Evolutionary conservation across 2,113 vertebrate genomes (phyloP), one percentile per base, ranked within the genome.

Genomic region (Neoarius graeffei): DNA sequence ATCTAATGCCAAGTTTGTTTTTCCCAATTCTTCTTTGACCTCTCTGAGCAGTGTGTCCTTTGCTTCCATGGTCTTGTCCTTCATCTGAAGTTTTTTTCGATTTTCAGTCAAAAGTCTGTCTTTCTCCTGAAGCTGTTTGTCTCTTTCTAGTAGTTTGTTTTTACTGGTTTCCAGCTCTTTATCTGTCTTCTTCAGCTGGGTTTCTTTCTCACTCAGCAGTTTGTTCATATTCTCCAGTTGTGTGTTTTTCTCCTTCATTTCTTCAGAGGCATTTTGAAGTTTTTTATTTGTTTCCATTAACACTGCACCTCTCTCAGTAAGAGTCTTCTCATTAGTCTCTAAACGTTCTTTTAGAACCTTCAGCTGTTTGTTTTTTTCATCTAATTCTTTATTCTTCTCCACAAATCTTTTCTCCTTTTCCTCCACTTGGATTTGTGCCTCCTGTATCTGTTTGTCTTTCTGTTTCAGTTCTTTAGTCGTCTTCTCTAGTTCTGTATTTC

Each of bases 151-250:
- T n/a, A n/a, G n/a, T n/a, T n/a, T n/a, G n/a, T n/a, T n/a, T n/a
- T n/a, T n/a, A n/a, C 69, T 71, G 69, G 69, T 8, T 83, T 88
- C 6, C 74, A 74, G 80, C 35, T 87, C 86, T 71, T 59, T 42
- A 30, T 48, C 27, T 7, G 64, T 15, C 15, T 66, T 64, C 27
- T 84, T 59, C 69, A 88, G 69, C 10, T 87, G 52, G 23, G 1
- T 71, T 35, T 83, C 25, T 60, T 87, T 14, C 66, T 86, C 13
- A 3, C 17, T 66, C 23, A 66, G 62, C 62, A 25, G 62, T n/a
- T 7, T 66, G 25, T 67, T 7, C 64, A 4, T 67, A 25, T 67
- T n/a, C 13, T 67, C n/a, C n/a, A 67, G n/a, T 27, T 42, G 42
- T 42, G 42, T 42, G 0, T 50, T 81, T 81, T 30, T 69, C 66